phyloP scores from a whole-genome alignment of 2,113 vertebrate genomes.

The Passerina amoena region DNA sequence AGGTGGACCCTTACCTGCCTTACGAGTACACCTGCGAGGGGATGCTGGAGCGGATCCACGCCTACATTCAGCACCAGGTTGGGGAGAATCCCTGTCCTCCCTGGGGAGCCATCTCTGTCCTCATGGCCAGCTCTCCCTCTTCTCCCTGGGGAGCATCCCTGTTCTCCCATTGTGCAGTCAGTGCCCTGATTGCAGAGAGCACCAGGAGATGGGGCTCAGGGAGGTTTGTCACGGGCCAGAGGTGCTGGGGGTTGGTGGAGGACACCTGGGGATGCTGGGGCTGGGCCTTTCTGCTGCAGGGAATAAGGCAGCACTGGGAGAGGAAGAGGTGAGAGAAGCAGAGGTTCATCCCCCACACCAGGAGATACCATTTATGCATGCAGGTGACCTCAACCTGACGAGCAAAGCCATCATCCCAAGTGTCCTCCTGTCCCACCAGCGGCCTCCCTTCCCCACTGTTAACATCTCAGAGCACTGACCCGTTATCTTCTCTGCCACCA shows the following conservation, averaged over 20 bases:
- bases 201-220: not conserved
- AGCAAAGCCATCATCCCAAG: not conserved
- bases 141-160: not conserved
- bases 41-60: constrained; percentile 93
- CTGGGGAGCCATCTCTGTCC: not conserved
- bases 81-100: not conserved
- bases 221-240: not conserved
- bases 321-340: not conserved
- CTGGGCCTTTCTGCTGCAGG: not conserved
- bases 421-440: not conserved
- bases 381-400: not conserved
- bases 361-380: not conserved
- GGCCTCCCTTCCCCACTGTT: not conserved
- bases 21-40: constrained; percentile 95
- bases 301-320: not conserved
- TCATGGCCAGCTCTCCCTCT: not conserved
- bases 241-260: not conserved
- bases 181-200: not conserved
- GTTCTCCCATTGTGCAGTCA: not conserved
- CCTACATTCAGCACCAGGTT: constrained; percentile 97
- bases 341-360: not conserved
- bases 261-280: not conserved
- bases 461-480: not conserved
- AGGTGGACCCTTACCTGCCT: constrained; percentile 95
- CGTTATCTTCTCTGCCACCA: not conserved